Base-by-base conservation (phyloP, 2,797 vertebrate species). In the Hemibagrus guttatus region DNA sequence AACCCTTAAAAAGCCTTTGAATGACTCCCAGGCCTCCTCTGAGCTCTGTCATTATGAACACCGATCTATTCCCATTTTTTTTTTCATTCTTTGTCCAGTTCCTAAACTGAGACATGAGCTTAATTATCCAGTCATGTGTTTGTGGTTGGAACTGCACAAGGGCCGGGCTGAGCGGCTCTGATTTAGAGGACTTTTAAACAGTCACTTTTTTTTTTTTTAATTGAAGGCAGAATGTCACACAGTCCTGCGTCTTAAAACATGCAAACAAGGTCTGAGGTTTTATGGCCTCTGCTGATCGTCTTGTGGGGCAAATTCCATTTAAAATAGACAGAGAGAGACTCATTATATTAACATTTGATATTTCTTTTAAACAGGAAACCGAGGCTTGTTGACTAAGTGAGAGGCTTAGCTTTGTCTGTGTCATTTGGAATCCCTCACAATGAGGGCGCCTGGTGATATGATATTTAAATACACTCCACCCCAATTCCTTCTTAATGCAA, bases 351-450 rank as follows among this genome's bases (percentile, higher is more conserved):
- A 71, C 39, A 76, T 69, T 66, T 71, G 21, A 69, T 84, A 59
- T 87, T 71, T 42, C 31, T 79, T 58, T 84, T 61, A 28, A 71
- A 42, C 42, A 80, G 42, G n/a, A 87, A 56, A 46, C 54, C 68
- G 58, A 59, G 72, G 63, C 76, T 76, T 31, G 59, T 21, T 71
- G 11, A 46, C 6, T 72, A 39, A 81, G 72, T 35, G 23, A 21
- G 17, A 49, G 26, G 81, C 12, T 42, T 66, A 14, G 58, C 39
- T 66, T 83, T 14, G n/a, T 86, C 56, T 74, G 31, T 56, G n/a
- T 71, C 35, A 9, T 81, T 81, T 75, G 19, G 76, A 82, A 82
- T 85, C 83, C 76, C 83, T 88, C 84, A 85, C 66, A 81, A 39
- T 88, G 84, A 88, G 59, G 84, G 78, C 71, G 28, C 31, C 83